These are phyloP conservation scores for Lasioglossum baleicum DNA, from an alignment of 1,140 invertebrate genomes.

Conservation along the genomic window DNA sequence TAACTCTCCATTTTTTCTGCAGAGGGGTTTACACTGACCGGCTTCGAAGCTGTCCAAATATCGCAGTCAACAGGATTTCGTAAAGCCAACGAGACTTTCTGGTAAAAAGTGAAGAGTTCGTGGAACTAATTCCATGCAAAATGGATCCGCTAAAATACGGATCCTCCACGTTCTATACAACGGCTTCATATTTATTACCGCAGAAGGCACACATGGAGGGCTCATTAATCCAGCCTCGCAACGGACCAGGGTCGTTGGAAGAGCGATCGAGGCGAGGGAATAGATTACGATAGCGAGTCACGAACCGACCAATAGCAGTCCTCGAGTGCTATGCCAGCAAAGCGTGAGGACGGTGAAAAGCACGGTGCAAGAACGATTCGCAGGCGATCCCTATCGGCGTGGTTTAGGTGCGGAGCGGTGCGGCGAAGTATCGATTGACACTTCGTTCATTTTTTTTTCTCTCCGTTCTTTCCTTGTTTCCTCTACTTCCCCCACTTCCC, in stretches of 20 bases:
- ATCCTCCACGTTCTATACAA: not conserved
- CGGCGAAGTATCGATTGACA: conserved; percentile 33
- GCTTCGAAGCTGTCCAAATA: too few relatives aligned
- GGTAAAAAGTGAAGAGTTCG: too few relatives aligned
- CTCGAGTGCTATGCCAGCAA: conserved; percentile 43
- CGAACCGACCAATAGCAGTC: conserved; percentile 12
- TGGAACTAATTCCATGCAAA: too few relatives aligned
- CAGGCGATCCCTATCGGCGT: conserved; percentile 17
- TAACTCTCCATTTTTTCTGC: too few relatives aligned
- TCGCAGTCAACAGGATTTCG: too few relatives aligned
- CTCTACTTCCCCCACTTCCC: not conserved
- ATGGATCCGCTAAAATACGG: not conserved
- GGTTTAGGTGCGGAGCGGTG: conserved; percentile 1
- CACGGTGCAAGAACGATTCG: conserved; percentile 36
- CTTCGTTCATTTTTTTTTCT: conserved; percentile 9
- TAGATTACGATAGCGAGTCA: conserved; percentile 10
- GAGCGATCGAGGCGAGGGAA: not conserved
- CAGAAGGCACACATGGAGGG: not conserved
- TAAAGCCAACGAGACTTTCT: too few relatives aligned
- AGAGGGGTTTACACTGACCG: too few relatives aligned
- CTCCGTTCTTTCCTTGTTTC: not conserved
- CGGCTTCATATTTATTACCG: not conserved
- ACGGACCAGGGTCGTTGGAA: not conserved
- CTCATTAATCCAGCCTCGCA: conserved; percentile 12
- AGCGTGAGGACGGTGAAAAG: conserved; percentile 37